Base-by-base conservation (phyloP, 2,888 invertebrate genomes). In the Lasioglossum leucozonium region DNA sequence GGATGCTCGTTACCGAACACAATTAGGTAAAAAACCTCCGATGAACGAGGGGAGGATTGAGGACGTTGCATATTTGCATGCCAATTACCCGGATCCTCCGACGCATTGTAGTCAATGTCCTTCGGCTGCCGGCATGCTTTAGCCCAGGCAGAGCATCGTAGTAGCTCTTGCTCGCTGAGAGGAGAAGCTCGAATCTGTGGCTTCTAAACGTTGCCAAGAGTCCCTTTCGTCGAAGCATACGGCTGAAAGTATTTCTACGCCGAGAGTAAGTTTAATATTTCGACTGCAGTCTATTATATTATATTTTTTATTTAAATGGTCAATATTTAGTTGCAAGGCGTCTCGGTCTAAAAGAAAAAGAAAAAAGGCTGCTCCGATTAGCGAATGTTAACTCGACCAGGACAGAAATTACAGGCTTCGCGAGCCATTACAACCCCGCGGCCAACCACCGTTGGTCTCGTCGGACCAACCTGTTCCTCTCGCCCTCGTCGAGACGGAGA, bases 391-490 rank as follows among this genome's bases (percentile, higher is more conserved):
- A 89, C 88, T 88, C 86, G 88, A 86, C 81, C 81, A 82, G 81
- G 88, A 87, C 89, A 81, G 47, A 89, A 89, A 89, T 89, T 88
- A 85, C 80, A 89, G 89, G 83, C 89, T 86, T 76, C 72, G 72
- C 11, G 83, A 81, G 76, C 79, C 81, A 88, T 89, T 88, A 84
- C 88, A 87, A 89, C 85, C 88, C 88, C 69, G 73, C 79, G 87
- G 87, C 82, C 85, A 87, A 77, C 84, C 84, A 78, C 81, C 58
- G 44, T n/a, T n/a, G n/a, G 79, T 81, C 88, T 81, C 79, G 67
- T 67, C 79, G 34, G 47, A 67, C 77, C 73, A 40, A 22, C 71
- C 72, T 44, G 47, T 44, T 77, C 42, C 30, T 34, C 62, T 76
- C 67, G n/a, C 44, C 72, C 22, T 34, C 37, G 13, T n/a, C 11